Evolutionary conservation across 1,140 invertebrate genomes (phyloP).

Genomic region (Pseudomyrmex concolor): DNA sequence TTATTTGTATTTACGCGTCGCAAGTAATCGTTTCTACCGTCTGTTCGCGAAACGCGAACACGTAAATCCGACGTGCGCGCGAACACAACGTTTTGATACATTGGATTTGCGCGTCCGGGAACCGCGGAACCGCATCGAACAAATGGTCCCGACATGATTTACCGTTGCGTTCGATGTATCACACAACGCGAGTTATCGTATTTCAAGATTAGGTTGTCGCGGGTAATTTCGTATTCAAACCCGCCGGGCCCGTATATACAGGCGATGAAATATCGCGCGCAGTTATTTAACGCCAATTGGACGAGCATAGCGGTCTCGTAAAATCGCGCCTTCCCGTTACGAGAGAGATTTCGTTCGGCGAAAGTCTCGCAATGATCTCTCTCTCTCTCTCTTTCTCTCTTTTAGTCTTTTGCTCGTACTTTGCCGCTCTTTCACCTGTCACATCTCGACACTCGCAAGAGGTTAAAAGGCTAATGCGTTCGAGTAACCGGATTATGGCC

Average conservation of each 20-base stretch:
- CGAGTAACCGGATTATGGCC: constrained; percentile 70
- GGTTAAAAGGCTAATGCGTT: constrained; percentile 60
- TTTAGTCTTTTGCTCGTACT: background rate
- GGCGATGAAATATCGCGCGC: constrained; percentile 46
- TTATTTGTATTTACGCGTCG: constrained; percentile 34
- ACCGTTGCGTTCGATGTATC: constrained; percentile 55
- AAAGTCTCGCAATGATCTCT: constrained; percentile 56
- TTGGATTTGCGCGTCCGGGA: background rate
- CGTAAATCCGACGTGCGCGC: constrained; percentile 14
- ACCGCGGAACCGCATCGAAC: constrained; percentile 10
- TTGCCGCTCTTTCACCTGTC: constrained; percentile 69
- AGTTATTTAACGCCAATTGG: constrained; percentile 39
- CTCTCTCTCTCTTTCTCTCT: constrained; percentile 29
- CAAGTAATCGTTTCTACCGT: constrained; percentile 4
- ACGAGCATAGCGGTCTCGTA: constrained; percentile 1
- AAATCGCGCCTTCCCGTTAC: constrained; percentile 21
- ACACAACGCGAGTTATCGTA: constrained; percentile 61
- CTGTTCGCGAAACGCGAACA: constrained; percentile 2
- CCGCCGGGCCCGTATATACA: constrained; percentile 19
- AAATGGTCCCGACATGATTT: constrained; percentile 63
- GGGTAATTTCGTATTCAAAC: constrained; percentile 63
- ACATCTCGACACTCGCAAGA: constrained; percentile 65
- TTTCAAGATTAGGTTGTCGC: constrained; percentile 69
- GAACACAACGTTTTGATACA: constrained; percentile 30
- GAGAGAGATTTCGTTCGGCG: constrained; percentile 29